phyloP scores from a whole-genome alignment of 2,888 invertebrate species.

The Epicampocera succincta region DNA sequence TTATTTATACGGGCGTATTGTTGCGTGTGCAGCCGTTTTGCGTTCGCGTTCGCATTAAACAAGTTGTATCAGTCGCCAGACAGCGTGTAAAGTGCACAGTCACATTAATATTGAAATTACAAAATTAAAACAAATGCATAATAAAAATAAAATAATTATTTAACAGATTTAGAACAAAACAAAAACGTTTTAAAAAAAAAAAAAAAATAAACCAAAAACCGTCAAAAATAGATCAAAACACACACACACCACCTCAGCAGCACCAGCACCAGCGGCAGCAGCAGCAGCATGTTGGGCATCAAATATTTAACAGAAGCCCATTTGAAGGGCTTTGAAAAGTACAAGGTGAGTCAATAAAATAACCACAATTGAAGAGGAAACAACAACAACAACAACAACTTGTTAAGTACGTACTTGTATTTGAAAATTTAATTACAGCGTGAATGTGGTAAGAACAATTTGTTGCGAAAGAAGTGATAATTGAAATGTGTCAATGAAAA shows the following conservation, averaged over 20 bases:
- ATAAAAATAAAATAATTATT: constrained; percentile 37
- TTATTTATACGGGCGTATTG: constrained; percentile 31
- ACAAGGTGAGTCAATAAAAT: constrained; percentile 78
- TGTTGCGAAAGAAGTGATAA: not conserved
- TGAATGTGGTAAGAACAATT: constrained; percentile 8
- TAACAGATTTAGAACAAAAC: constrained; percentile 26
- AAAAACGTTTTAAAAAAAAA: too few species aligned
- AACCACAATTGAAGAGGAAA: constrained; percentile 4
- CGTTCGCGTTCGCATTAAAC: constrained; percentile 26
- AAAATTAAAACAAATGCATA: not conserved
- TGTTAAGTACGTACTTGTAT: constrained; percentile 1
- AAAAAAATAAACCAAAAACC: not conserved
- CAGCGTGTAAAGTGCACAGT: constrained; percentile 50
- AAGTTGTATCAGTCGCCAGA: constrained; percentile 37
- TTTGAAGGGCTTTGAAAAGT: constrained; percentile 81
- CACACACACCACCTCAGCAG: not conserved
- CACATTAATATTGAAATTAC: constrained; percentile 36
- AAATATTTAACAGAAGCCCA: constrained; percentile 80
- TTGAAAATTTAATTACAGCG: constrained; percentile 42
- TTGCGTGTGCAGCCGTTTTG: constrained; percentile 46
- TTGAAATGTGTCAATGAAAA: not conserved
- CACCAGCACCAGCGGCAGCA: not conserved
- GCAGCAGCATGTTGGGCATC: constrained; percentile 77
- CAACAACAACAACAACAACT: not conserved
- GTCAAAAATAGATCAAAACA: constrained; percentile 13